A percentile compares a stretch with the other conserved stretches of the same genome.
Conservation (phyloP, 2,888 invertebrate genomes). For the Dasypogon diadema region DNA sequence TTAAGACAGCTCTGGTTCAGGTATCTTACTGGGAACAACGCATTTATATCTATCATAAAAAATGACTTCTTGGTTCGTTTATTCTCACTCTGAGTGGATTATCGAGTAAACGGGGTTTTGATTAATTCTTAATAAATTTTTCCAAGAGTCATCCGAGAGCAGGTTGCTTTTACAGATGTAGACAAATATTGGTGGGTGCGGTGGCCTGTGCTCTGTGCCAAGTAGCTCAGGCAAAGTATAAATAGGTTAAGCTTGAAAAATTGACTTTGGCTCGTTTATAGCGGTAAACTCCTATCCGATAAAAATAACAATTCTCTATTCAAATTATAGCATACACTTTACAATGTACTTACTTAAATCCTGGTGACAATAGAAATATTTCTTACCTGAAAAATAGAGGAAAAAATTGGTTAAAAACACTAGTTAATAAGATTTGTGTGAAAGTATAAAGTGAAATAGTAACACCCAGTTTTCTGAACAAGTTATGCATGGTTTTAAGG, state of each 20-base stretch:
- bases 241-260: not conserved
- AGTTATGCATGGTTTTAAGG: too few relatives aligned
- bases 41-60: not conserved
- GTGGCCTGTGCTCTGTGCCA: not conserved
- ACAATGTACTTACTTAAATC: not conserved
- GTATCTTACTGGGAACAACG: not conserved
- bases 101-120: not conserved
- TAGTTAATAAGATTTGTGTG: too few relatives aligned
- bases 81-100: not conserved
- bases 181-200: not conserved
- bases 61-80: not conserved
- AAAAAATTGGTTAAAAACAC: too few relatives aligned
- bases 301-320: too few relatives aligned
- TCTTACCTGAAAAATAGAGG: not conserved
- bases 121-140: slow-evolving; percentile 6
- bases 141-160: not conserved
- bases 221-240: not conserved
- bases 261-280: not conserved
- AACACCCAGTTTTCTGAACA: too few relatives aligned
- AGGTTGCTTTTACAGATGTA: not conserved
- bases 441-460: too few relatives aligned
- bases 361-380: not conserved
- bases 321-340: not conserved
- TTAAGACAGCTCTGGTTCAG: not conserved
- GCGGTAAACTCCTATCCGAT: too few relatives aligned